These are phyloP conservation scores for Leucophenga maculata DNA, from an alignment of 2,888 invertebrate species.

Conservation along the genomic window DNA sequence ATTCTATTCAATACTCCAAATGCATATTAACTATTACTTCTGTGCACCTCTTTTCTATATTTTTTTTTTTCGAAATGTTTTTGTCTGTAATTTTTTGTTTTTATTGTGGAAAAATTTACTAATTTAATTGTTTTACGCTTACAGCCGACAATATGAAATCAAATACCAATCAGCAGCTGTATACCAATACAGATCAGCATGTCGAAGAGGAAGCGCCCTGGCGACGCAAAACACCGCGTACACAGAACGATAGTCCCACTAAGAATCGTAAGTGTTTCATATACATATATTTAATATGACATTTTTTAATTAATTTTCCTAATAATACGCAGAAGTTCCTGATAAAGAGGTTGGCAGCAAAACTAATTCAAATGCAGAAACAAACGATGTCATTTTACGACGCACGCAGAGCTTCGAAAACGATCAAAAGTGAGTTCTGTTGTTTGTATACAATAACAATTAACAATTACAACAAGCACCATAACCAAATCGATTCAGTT, in stretches of 20 bases:
- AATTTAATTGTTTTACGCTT: slow-evolving; percentile 24
- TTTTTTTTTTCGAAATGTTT: background rate
- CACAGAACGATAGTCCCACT: slow-evolving; percentile 74
- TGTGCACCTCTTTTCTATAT: background rate
- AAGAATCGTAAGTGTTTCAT: slow-evolving; percentile 72
- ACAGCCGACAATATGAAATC: slow-evolving; percentile 54
- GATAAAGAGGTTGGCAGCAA: slow-evolving; percentile 73
- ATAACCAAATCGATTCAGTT: slow-evolving; percentile 30
- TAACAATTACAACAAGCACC: background rate
- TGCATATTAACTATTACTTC: background rate
- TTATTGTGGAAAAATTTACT: too few species aligned
- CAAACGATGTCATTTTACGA: slow-evolving; percentile 80
- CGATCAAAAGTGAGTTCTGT: slow-evolving; percentile 85
- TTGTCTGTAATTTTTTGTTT: background rate
- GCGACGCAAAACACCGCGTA: slow-evolving; percentile 77
- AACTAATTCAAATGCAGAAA: slow-evolving; percentile 49
- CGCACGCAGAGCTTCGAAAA: slow-evolving; percentile 91
- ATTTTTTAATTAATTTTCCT: background rate
- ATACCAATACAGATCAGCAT: slow-evolving; percentile 61
- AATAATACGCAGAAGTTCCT: slow-evolving; percentile 73
- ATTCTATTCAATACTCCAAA: too few species aligned
- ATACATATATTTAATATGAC: background rate
- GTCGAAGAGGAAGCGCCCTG: slow-evolving; percentile 78
- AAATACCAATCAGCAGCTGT: slow-evolving; percentile 68
- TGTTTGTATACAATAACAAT: slow-evolving; percentile 1